phyloP scores from a whole-genome alignment of 1,140 invertebrate genomes.

The Penaeus japonicus region DNA sequence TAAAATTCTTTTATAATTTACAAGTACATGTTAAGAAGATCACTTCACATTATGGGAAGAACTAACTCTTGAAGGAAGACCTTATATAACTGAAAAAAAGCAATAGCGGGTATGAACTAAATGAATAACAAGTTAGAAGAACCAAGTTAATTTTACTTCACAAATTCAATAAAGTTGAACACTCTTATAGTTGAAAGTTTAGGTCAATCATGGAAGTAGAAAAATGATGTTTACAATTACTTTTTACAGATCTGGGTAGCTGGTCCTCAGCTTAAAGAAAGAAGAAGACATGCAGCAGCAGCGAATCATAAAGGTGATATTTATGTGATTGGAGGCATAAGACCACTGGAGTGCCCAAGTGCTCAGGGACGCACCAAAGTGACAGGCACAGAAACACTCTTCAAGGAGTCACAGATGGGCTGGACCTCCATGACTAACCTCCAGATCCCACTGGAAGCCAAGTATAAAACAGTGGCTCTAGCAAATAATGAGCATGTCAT shows the following conservation, averaged over 20 bases:
- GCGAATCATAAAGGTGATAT: constrained; percentile 15
- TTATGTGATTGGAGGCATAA: constrained; percentile 31
- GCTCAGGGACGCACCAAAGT: constrained; percentile 38
- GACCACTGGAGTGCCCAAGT: constrained; percentile 46
- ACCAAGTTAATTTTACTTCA: no score
- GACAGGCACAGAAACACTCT: constrained; percentile 38
- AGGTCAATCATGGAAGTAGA: background rate
- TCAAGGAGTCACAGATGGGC: background rate
- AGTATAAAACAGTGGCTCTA: background rate
- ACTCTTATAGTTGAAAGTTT: no score
- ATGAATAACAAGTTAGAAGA: no score
- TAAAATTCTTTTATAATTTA: no score
- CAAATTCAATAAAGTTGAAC: no score
- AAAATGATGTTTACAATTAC: background rate
- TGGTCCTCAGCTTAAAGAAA: constrained; percentile 36
- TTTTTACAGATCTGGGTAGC: constrained; percentile 38
- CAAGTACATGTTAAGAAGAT: no score
- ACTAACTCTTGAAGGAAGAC: no score
- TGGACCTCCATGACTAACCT: constrained; percentile 20
- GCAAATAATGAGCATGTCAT: constrained; percentile 19
- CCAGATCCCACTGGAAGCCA: constrained; percentile 28
- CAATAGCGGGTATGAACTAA: no score
- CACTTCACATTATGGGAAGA: no score
- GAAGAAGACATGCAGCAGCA: constrained; percentile 31
- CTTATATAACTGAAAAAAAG: no score